Conservation (phyloP, 2,888 invertebrate genomes). For the Agelastica alni region DNA sequence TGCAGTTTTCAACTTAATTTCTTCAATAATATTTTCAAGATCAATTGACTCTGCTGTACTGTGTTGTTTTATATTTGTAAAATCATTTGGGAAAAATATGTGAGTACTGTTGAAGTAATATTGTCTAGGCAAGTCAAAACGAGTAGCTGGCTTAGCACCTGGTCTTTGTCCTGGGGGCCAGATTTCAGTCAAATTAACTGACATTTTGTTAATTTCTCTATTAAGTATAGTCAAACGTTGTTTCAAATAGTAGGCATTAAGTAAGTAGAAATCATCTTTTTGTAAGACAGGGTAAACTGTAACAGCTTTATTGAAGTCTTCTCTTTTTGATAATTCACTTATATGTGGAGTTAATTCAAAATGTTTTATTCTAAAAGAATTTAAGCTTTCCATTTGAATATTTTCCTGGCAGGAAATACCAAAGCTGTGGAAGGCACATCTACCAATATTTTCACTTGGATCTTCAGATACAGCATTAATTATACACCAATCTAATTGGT, state of each 20-base stretch:
- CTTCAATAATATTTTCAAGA: conserved; percentile 56
- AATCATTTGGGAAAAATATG: conserved; percentile 80
- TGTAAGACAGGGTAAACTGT: conserved; percentile 69
- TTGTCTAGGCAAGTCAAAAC: conserved; percentile 87
- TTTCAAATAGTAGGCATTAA: conserved; percentile 66
- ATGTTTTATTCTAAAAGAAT: conserved; percentile 56
- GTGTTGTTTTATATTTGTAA: conserved; percentile 69
- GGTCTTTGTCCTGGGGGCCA: conserved; percentile 80
- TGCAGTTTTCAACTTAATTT: conserved; percentile 59
- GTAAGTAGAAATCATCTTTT: conserved; percentile 66
- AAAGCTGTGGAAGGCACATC: conserved; percentile 77
- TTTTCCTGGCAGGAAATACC: conserved; percentile 64
- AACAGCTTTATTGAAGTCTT: conserved; percentile 62
- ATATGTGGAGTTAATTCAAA: conserved; percentile 57
- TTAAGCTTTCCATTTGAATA: conserved; percentile 59
- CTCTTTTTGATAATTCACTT: conserved; percentile 51
- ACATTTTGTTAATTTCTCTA: conserved; percentile 43
- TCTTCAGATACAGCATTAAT: conserved; percentile 81
- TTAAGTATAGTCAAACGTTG: conserved; percentile 44
- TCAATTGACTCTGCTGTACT: conserved; percentile 70
- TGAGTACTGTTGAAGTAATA: conserved; percentile 84
- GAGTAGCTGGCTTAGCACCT: conserved; percentile 68
- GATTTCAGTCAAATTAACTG: conserved; percentile 47
- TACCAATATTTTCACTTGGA: conserved; percentile 86
- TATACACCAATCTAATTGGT: conserved; percentile 86